These are phyloP conservation scores for Phalacrocorax pelagicus DNA, from an alignment of 2,113 vertebrate species.

Conservation along the genomic window DNA sequence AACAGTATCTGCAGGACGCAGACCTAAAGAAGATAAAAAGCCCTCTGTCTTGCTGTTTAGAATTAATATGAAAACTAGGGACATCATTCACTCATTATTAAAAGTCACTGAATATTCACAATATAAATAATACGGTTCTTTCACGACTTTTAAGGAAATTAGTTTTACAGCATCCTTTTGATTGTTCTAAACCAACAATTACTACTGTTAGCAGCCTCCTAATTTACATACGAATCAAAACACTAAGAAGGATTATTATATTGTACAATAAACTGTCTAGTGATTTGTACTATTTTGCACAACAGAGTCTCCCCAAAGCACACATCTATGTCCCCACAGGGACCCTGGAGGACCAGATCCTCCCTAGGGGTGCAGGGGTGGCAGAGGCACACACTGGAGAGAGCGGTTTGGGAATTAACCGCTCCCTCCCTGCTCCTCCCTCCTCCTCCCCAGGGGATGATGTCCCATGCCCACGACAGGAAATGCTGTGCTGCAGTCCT, in stretches of 20 bases:
- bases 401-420: not conserved
- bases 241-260: not conserved
- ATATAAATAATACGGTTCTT: not conserved
- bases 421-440: not conserved
- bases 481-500: not conserved
- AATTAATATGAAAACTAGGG: not conserved
- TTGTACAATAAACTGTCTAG: not conserved
- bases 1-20: not conserved
- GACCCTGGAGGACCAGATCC: not conserved
- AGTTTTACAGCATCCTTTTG: not conserved
- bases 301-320: not conserved
- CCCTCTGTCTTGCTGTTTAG: not conserved
- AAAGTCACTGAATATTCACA: not conserved
- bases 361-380: not conserved
- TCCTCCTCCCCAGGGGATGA: not conserved
- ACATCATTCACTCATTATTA: not conserved
- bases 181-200: not conserved
- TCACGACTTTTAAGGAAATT: not conserved
- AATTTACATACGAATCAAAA: not conserved
- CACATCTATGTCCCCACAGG: not conserved
- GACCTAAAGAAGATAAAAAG: not conserved
- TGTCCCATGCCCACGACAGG: fast-evolving
- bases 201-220: not conserved
- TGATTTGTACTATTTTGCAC: not conserved
- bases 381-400: not conserved